Evolutionary conservation across 2,797 vertebrate species (phyloP).

Genomic region (Rhinoraja longicauda): DNA sequence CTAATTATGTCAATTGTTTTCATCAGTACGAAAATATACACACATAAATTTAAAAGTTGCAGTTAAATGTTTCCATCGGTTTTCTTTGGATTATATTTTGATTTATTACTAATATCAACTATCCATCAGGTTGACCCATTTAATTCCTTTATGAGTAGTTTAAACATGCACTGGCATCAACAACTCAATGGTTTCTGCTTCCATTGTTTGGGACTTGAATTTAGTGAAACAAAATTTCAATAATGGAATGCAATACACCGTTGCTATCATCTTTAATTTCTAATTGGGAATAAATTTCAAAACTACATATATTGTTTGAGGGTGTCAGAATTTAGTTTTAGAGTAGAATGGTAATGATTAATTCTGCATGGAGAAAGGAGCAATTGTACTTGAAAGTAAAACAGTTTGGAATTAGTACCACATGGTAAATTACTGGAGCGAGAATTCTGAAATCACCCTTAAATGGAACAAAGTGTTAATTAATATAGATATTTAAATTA

Average conservation of each 20-base stretch:
- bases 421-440: background rate
- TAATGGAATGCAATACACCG: too few relatives aligned
- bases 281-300: background rate
- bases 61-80: background rate
- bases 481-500: background rate
- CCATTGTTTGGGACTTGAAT: too few relatives aligned
- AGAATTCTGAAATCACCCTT: background rate
- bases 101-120: background rate
- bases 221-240: too few relatives aligned
- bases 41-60: background rate
- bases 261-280: too few relatives aligned
- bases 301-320: background rate
- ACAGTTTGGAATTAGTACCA: background rate
- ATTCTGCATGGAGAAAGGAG: background rate
- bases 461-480: background rate
- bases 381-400: background rate
- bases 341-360: background rate
- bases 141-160: too few relatives aligned
- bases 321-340: background rate
- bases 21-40: background rate
- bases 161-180: too few relatives aligned
- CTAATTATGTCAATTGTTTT: background rate
- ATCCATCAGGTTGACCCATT: background rate
- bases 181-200: too few relatives aligned
- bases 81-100: background rate